phyloP scores from a whole-genome alignment of 1,140 invertebrate genomes.

The Drosophila littoralis region DNA sequence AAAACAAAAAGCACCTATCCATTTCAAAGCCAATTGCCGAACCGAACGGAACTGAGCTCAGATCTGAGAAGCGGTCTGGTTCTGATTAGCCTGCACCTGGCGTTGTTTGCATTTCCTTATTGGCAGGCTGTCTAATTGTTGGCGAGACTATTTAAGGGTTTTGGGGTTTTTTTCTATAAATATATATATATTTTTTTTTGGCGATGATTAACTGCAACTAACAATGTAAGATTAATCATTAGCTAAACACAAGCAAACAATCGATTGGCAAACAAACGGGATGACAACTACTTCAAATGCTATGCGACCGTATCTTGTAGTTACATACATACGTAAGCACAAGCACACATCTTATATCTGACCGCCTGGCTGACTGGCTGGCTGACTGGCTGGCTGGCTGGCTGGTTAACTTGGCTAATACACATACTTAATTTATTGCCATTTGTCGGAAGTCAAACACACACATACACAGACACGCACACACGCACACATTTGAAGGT shows the following conservation, averaged over 20 bases:
- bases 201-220: constrained; percentile 62
- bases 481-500: constrained; percentile 44
- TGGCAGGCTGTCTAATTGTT: constrained; percentile 68
- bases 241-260: constrained; percentile 53
- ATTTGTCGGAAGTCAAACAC: constrained; percentile 71
- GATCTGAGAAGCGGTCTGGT: background rate
- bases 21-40: constrained; percentile 34
- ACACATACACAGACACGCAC: constrained; percentile 25
- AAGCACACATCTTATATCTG: constrained; percentile 28
- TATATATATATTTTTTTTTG: constrained; percentile 45
- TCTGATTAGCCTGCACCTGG: constrained; percentile 24
- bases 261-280: constrained; percentile 38
- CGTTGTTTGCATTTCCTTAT: constrained; percentile 74
- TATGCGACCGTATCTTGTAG: constrained; percentile 26
- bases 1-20: constrained; percentile 24
- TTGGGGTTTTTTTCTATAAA: constrained; percentile 8
- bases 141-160: constrained; percentile 73
- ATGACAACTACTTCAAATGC: constrained; percentile 24
- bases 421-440: constrained; percentile 78
- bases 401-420: constrained; percentile 42
- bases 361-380: constrained; percentile 18
- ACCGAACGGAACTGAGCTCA: constrained; percentile 8
- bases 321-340: constrained; percentile 23
- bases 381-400: constrained; percentile 18
- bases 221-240: constrained; percentile 68